Conservation (phyloP, 2,888 invertebrate species). For the Lacanobia oleracea region DNA sequence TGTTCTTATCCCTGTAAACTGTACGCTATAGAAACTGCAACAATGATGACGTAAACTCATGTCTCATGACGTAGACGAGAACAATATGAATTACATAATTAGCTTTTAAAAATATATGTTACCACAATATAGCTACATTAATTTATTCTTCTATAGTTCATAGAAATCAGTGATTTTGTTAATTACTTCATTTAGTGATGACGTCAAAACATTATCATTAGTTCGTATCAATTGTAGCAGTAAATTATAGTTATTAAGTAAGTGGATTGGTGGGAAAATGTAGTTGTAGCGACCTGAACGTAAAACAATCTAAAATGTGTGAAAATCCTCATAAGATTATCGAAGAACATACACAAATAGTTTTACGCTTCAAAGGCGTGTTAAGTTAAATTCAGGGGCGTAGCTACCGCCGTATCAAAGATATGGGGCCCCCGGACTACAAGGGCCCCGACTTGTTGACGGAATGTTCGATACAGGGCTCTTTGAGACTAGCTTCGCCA, state of each 20-base stretch:
- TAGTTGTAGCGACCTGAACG: not conserved
- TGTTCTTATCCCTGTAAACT: not conserved
- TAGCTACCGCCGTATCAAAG: too few relatives aligned
- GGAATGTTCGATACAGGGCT: too few relatives aligned
- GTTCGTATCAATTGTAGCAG: constrained; percentile 9
- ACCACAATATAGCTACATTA: not conserved
- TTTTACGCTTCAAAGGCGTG: not conserved
- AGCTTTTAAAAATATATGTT: constrained; percentile 19
- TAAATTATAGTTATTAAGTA: not conserved
- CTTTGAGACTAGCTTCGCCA: too few relatives aligned
- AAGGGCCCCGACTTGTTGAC: too few relatives aligned
- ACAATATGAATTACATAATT: constrained; percentile 2
- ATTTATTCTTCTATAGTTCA: constrained; percentile 13
- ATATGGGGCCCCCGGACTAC: too few relatives aligned
- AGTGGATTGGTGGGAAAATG: constrained; percentile 13
- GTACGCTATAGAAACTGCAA: not conserved
- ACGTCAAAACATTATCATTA: constrained; percentile 26
- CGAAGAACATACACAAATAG: not conserved
- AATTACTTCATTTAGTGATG: constrained; percentile 17
- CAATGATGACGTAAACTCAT: not conserved
- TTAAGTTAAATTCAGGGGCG: not conserved
- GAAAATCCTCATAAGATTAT: not conserved
- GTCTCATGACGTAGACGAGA: not conserved
- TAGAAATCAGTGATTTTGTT: constrained; percentile 9
- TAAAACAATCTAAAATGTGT: too few relatives aligned